These are phyloP conservation scores for Dreissena rostriformis DNA, from an alignment of 1,140 invertebrate genomes.

Conservation along the genomic window DNA sequence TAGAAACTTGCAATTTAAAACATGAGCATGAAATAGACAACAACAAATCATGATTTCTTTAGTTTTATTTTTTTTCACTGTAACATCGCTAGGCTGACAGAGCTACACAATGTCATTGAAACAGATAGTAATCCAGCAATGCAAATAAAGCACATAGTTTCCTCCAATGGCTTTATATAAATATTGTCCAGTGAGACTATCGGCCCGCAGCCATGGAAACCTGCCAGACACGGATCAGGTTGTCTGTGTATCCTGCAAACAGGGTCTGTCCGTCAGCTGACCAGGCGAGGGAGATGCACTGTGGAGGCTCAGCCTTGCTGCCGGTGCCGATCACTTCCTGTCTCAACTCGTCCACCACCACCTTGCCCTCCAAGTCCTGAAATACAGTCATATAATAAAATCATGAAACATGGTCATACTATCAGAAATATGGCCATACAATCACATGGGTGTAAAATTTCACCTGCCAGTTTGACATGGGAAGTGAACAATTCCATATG, in stretches of 20 bases:
- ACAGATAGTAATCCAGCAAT: background rate
- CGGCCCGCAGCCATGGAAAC: conserved; percentile 84
- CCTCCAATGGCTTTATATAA: background rate
- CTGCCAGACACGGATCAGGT: conserved; percentile 99
- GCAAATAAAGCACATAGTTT: background rate
- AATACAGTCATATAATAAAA: conserved; percentile 88
- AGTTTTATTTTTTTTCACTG: conserved; percentile 28
- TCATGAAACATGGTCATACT: conserved; percentile 95
- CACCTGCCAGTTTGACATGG: too few relatives aligned
- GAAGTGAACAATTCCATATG: too few relatives aligned
- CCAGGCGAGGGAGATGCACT: conserved; percentile 99
- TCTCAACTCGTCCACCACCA: conserved; percentile 98
- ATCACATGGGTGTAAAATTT: too few relatives aligned
- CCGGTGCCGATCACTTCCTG: conserved; percentile 91
- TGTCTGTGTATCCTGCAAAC: conserved; percentile 99
- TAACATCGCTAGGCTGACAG: conserved; percentile 48
- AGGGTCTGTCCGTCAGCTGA: conserved; percentile 99
- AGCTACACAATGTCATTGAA: conserved; percentile 9
- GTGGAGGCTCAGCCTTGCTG: conserved; percentile 89
- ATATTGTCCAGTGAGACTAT: conserved; percentile 46
- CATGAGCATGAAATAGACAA: too few relatives aligned
- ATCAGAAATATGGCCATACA: too few relatives aligned
- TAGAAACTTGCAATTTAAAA: too few relatives aligned
- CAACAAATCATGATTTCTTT: too few relatives aligned
- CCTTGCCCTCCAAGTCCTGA: conserved; percentile 99